Percentiles rank a stretch among this genome's conserved stretches.
These are phyloP conservation scores for Pipistrellus nathusii DNA, from an alignment of 2,797 vertebrate genomes.

Conservation along the genomic window DNA sequence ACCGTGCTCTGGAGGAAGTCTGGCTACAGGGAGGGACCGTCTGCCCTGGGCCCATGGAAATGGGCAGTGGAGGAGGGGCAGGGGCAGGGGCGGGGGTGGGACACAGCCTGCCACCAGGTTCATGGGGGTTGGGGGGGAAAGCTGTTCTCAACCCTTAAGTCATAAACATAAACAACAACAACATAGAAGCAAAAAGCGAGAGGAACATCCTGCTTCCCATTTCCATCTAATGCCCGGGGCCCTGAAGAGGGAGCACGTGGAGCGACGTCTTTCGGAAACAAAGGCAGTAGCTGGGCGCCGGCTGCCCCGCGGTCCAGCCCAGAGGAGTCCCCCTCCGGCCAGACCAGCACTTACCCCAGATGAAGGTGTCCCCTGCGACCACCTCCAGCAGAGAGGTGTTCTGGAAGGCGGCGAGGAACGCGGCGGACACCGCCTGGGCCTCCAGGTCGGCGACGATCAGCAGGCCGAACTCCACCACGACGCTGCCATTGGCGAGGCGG, in stretches of 20 bases:
- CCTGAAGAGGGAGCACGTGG: rapidly evolving
- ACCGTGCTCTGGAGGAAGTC: not conserved
- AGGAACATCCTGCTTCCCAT: rapidly evolving
- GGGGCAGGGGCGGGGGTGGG: not conserved
- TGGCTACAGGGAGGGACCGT: not conserved
- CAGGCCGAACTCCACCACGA: constrained; percentile 89
- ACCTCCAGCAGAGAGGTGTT: constrained; percentile 86
- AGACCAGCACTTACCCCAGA: constrained; percentile 85
- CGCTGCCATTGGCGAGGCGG: constrained; percentile 87
- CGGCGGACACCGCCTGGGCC: constrained; percentile 79
- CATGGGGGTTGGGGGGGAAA: rapidly evolving
- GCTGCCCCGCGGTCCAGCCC: rapidly evolving
- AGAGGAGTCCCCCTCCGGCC: rapidly evolving
- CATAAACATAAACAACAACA: not conserved
- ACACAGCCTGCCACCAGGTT: rapidly evolving
- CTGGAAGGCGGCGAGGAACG: constrained; percentile 87
- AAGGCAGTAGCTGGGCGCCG: not conserved
- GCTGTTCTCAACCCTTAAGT: not conserved
- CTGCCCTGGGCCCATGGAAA: not conserved
- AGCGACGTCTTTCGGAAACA: not conserved
- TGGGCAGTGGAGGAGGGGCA: rapidly evolving
- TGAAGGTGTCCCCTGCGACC: constrained; percentile 83
- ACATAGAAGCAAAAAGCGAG: constrained; percentile 39
- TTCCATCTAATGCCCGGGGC: rapidly evolving
- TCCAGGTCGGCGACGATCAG: constrained; percentile 83